Base-by-base conservation (phyloP, 2,113 vertebrate genomes). In the Eretmochelys imbricata region DNA sequence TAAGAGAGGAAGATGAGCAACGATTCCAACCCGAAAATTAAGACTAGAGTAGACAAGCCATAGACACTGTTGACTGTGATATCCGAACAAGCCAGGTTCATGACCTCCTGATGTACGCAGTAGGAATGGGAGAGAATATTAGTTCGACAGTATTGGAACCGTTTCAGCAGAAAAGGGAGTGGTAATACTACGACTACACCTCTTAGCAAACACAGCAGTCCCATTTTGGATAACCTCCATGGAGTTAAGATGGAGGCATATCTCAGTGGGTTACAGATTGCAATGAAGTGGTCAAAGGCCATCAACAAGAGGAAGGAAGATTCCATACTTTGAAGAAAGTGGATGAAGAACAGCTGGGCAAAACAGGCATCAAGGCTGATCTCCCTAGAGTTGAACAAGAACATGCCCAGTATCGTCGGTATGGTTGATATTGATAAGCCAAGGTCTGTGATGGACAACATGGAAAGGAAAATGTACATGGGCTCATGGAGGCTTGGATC, bases 31-130 rank as follows among this genome's bases (percentile, higher is more conserved):
- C 16, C 31, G 3, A 35, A 1, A 2, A 35, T 27, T 27, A 69
- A n/a, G 65, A 69, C 4, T 19, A 8, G 5, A 17, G 2, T 2
- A n/a, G 16, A n/a, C 6, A 69, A 69, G 13, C 97, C 96, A 8
- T 97, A 97, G 86, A 97, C 85, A 57, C 69, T 97, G 19, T 97
- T 97, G 89, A 96, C 38, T 5, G 89, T 92, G 82, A 96, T 97
- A 12, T 97, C 95, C 22, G 96, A 84, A 80, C 96, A 97, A 10
- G 97, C 94, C 35, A 97, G 75, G 76, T 95, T 97, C 91, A 97
- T 97, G 92, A 96, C 86, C 19, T 97, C 97, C 27, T 96, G 96
- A 31, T 97, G 94, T 4, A 97, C 84, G 72, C 95, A 97, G 54
- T 97, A 97, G 31, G 96, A 69, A 69, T 69, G 62, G 62, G 14